Evolutionary conservation across 2,888 invertebrate species (phyloP).

Genomic region (Drosophila cyrtoloma): DNA sequence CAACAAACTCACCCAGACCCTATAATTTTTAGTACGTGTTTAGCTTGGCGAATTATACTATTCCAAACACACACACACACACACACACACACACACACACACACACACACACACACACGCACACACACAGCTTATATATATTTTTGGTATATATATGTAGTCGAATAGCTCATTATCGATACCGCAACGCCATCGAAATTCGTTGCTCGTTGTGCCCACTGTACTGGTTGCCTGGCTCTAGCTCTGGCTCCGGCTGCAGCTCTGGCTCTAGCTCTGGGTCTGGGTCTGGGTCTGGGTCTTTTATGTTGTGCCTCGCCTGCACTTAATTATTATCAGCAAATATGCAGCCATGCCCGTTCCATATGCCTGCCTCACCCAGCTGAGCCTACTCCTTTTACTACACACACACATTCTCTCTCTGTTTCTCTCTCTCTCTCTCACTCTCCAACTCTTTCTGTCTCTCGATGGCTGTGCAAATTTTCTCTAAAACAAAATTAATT

Average conservation of each 20-base stretch:
- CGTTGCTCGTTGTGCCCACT: slow-evolving; percentile 39
- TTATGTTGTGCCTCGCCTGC: slow-evolving; percentile 77
- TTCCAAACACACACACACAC: slow-evolving; percentile 7
- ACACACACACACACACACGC: background rate
- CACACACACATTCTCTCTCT: background rate
- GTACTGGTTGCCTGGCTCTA: slow-evolving; percentile 17
- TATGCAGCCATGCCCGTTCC: slow-evolving; percentile 71
- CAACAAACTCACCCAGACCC: slow-evolving; percentile 5
- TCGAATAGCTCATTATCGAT: slow-evolving; percentile 76
- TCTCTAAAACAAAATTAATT: slow-evolving; percentile 85
- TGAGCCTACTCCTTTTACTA: slow-evolving; percentile 7
- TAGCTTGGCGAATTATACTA: slow-evolving; percentile 42
- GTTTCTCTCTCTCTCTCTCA: slow-evolving; percentile 23
- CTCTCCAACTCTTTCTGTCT: slow-evolving; percentile 38
- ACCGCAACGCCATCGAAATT: slow-evolving; percentile 61
- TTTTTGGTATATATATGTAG: slow-evolving; percentile 23
- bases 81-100: background rate
- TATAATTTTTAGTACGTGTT: slow-evolving; percentile 4
- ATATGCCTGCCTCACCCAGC: slow-evolving; percentile 2
- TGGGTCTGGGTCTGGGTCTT: slow-evolving; percentile 63
- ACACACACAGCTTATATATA: background rate
- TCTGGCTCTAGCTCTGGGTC: slow-evolving; percentile 52
- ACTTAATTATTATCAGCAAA: slow-evolving; percentile 85
- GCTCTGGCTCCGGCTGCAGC: slow-evolving; percentile 8
- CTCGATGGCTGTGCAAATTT: slow-evolving; percentile 79